phyloP scores from a whole-genome alignment of 64 coral and sea anemone genomes.

The Montipora sp. region DNA sequence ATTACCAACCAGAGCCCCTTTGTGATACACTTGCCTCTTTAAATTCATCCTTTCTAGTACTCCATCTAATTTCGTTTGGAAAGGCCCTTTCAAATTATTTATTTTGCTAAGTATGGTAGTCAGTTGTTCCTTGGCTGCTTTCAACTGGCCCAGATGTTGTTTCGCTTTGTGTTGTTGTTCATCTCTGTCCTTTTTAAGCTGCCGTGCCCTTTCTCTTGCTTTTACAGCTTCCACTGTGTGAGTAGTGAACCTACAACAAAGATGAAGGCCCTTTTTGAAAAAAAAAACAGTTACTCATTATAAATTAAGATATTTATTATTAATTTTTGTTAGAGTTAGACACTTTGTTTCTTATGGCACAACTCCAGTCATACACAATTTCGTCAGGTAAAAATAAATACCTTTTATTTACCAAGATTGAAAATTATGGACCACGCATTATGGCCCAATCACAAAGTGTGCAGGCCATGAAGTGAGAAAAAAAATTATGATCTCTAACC shows the following conservation, averaged over 20 bases:
- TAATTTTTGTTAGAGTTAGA: no score
- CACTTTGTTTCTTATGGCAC: no score
- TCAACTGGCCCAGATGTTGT: neutral
- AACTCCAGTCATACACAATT: no score
- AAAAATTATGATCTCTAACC: no score
- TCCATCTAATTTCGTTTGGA: neutral
- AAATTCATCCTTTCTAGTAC: constrained; percentile 30
- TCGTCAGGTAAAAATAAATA: no score
- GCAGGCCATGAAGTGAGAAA: no score
- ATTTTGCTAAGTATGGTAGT: neutral
- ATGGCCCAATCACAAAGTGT: no score
- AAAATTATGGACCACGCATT: no score
- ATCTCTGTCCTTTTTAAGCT: constrained; percentile 27
- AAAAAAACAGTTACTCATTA: no score
- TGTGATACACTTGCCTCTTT: constrained; percentile 44
- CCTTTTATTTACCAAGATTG: no score
- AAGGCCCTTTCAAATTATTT: constrained; percentile 21
- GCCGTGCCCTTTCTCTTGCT: constrained; percentile 6
- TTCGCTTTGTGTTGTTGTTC: neutral
- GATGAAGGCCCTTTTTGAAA: no score
- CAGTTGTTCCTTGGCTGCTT: neutral
- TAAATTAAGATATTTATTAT: no score
- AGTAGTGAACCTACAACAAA: constrained; percentile 1
- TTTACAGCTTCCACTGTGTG: constrained; percentile 53
- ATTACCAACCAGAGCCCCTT: constrained; percentile 39